Evolutionary conservation across 92 coral and sea anemone genomes (phyloP), one percentile per base, ranked within the genome.

Genomic region (Muricea muricata): DNA sequence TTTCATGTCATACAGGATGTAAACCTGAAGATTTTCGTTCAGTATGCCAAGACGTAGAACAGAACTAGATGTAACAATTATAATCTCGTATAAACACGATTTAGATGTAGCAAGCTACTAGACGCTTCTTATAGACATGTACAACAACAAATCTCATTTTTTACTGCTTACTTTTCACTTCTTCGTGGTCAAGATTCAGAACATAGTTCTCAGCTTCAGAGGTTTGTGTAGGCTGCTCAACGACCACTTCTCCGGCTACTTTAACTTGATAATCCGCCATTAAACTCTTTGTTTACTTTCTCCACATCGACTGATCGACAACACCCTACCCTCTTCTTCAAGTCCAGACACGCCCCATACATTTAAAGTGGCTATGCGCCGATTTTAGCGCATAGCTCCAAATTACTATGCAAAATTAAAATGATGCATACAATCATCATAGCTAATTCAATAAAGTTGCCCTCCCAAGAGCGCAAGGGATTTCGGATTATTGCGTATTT

Each of bases 201-300:
- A 93, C 97, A 45, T 93, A 93, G 8, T 93, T 91, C 35, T 93
- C 97, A 15, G 94, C 92, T 21, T 85, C 89, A 0, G 89, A 66
- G 0, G 90, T 89, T 48, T 89, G 83, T 23, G 73, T 35, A 0
- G 93, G 94, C 87, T 93, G 94, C 56, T 60, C 28, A 13, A 88
- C 80, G 14, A 93, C 70, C 14, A 72, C 68, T 3, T 57, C 83
- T 35, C 83, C 71, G 23, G 71, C 71, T 37, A 87, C 93, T 28
- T 80, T 65, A 65, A 84, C 87, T 11, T 84, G 76, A 30, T 87
- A 85, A 15, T 78, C 77, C 45, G 91, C 92, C 93, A 87, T 79
- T 5, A 31, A 73, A 40, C 78, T 79, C 75, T 89, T 92, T 89
- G 69, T 92, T 92, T 68, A 93, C 84, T 12, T 89, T 58, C 28